phyloP scores from a whole-genome alignment of 2,797 vertebrate genomes.

The Todus mexicanus region DNA sequence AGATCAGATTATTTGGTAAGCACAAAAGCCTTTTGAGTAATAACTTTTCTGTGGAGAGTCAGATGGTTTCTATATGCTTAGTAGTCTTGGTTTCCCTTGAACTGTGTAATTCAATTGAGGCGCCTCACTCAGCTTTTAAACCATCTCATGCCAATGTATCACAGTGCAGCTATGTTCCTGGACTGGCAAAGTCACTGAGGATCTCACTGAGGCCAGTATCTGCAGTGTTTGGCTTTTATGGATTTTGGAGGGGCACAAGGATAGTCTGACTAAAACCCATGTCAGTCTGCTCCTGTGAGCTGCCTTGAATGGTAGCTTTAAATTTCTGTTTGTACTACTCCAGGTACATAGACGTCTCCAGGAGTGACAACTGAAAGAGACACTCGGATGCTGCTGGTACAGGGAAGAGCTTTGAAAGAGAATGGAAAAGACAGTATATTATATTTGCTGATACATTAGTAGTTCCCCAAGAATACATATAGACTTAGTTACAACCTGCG shows the following conservation, averaged over 20 bases:
- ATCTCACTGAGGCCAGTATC: not conserved
- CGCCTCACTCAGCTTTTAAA: not conserved
- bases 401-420: not conserved
- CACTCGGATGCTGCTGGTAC: not conserved
- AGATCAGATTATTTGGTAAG: constrained; percentile 42
- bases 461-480: not conserved
- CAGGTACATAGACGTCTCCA: not conserved
- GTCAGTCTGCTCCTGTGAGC: not conserved
- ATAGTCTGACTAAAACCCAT: not conserved
- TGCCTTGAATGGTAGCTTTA: not conserved
- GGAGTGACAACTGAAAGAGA: not conserved
- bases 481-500: not conserved
- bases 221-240: not conserved
- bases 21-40: constrained; percentile 18
- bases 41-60: not conserved
- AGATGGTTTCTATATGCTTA: not conserved
- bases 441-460: not conserved
- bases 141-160: not conserved
- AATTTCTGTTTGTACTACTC: not conserved
- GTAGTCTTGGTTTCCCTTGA: not conserved
- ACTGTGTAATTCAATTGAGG: not conserved
- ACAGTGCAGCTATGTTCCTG: not conserved
- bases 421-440: not conserved
- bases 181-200: not conserved
- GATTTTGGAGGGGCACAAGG: not conserved